A percentile compares a stretch with the other conserved stretches of the same genome.
Evolutionary conservation across 2,888 invertebrate genomes (phyloP).

Genomic region (Xylocampa areola): DNA sequence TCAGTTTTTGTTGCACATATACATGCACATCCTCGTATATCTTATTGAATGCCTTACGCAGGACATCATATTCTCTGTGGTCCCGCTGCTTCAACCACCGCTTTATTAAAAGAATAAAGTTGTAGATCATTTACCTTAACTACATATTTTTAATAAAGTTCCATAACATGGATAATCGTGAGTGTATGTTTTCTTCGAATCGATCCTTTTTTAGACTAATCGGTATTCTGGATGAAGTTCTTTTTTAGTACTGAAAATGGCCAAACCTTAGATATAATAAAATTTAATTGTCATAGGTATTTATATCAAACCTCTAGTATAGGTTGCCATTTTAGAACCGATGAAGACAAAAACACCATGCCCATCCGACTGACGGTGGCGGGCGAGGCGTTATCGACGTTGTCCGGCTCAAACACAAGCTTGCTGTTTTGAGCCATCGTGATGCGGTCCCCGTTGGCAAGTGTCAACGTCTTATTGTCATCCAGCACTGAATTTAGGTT

Average conservation of each 20-base stretch:
- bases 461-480: conserved; percentile 96
- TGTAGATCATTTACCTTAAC: too few relatives aligned
- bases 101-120: conserved; percentile 63
- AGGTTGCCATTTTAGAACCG: conserved; percentile 95
- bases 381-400: conserved; percentile 97
- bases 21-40: conserved; percentile 93
- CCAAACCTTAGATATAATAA: too few relatives aligned
- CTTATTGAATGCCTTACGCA: conserved; percentile 91
- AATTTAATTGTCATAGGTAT: too few relatives aligned
- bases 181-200: too few relatives aligned
- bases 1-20: conserved; percentile 92
- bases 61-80: conserved; percentile 90
- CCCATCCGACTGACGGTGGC: conserved; percentile 97
- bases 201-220: too few relatives aligned
- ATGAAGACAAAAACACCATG: conserved; percentile 97
- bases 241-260: too few relatives aligned
- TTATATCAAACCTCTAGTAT: conserved; percentile 95
- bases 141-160: too few relatives aligned
- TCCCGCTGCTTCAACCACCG: conserved; percentile 93
- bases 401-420: conserved; percentile 96
- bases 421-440: conserved; percentile 97
- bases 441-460: conserved; percentile 97
- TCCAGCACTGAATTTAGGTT: conserved; percentile 97
- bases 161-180: too few relatives aligned
- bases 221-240: too few relatives aligned